These are phyloP conservation scores for Chalcis sispes DNA, from an alignment of 2,888 invertebrate genomes.

Conservation along the genomic window DNA sequence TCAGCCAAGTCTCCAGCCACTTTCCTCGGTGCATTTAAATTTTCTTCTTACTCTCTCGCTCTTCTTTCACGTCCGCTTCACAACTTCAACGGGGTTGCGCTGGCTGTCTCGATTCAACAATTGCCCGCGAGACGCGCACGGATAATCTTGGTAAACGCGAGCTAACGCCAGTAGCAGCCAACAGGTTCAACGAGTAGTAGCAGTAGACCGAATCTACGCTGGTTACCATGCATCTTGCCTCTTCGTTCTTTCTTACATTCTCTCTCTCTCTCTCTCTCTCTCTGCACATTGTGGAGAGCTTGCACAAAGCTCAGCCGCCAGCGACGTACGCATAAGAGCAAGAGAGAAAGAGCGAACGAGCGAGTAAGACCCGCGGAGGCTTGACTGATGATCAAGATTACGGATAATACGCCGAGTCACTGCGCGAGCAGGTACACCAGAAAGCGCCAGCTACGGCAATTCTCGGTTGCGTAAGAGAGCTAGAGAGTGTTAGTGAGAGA, in stretches of 20 bases:
- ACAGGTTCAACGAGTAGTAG: conserved; percentile 39
- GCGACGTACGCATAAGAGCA: not conserved
- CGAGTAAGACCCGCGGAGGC: too few species aligned
- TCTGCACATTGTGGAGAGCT: conserved; percentile 29
- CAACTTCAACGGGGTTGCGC: too few species aligned
- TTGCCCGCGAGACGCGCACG: conserved; percentile 32
- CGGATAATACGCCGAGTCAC: conserved; percentile 43
- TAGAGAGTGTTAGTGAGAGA: too few species aligned
- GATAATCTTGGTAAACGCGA: conserved; percentile 42
- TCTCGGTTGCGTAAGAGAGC: too few species aligned
- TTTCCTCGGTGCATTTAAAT: too few species aligned
- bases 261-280: too few species aligned
- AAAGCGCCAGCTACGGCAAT: conserved; percentile 22
- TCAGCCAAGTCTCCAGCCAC: too few species aligned
- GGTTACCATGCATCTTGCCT: too few species aligned
- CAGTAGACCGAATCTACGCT: not conserved
- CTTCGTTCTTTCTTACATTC: conserved; percentile 13
- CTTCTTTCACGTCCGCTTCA: too few species aligned
- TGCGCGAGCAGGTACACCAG: conserved; percentile 14
- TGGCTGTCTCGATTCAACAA: conserved; percentile 1
- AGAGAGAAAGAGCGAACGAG: not conserved
- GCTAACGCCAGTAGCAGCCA: conserved; percentile 11
- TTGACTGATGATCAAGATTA: conserved; percentile 53
- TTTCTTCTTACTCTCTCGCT: too few species aligned
- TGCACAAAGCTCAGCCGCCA: conserved; percentile 17